Evolutionary conservation across 2,888 invertebrate genomes (phyloP).

Genomic region (Petrolisthes manimaculis): DNA sequence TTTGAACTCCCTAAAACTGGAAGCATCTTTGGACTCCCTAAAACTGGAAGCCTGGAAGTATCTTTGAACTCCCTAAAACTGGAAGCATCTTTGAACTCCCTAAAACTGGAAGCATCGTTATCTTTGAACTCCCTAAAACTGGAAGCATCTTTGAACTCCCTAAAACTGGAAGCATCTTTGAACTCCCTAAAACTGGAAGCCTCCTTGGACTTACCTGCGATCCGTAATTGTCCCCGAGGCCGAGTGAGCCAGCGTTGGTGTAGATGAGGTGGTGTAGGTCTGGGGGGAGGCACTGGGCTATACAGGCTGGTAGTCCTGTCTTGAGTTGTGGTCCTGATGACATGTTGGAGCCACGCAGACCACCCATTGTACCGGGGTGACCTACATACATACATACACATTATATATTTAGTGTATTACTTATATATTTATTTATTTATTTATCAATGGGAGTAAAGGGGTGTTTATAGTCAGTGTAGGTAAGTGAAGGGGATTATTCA

Average conservation of each 20-base stretch:
- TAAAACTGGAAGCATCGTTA: too few species aligned
- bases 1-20: too few species aligned
- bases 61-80: too few species aligned
- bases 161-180: too few species aligned
- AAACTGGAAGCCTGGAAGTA: too few species aligned
- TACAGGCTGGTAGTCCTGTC: slow-evolving; percentile 63
- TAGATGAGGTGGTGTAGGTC: slow-evolving; percentile 66
- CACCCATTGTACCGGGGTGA: slow-evolving; percentile 35
- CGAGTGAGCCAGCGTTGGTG: slow-evolving; percentile 52
- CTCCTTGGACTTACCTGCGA: slow-evolving; percentile 54
- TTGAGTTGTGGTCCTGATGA: slow-evolving; percentile 60
- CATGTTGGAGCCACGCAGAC: slow-evolving; percentile 39
- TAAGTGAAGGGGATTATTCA: too few species aligned
- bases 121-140: too few species aligned
- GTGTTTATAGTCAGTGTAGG: too few species aligned
- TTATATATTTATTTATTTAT: neutral
- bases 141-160: too few species aligned
- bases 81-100: too few species aligned
- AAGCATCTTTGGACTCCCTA: too few species aligned
- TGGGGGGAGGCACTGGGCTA: slow-evolving; percentile 65
- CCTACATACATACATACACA: slow-evolving; percentile 7
- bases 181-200: too few species aligned
- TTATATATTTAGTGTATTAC: neutral
- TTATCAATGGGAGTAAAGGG: neutral
- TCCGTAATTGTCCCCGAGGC: slow-evolving; percentile 54